Evolutionary conservation across 2,888 invertebrate species (phyloP), one percentile per base, ranked within the genome.

Genomic region (Caenorhabditis auriculariae): DNA sequence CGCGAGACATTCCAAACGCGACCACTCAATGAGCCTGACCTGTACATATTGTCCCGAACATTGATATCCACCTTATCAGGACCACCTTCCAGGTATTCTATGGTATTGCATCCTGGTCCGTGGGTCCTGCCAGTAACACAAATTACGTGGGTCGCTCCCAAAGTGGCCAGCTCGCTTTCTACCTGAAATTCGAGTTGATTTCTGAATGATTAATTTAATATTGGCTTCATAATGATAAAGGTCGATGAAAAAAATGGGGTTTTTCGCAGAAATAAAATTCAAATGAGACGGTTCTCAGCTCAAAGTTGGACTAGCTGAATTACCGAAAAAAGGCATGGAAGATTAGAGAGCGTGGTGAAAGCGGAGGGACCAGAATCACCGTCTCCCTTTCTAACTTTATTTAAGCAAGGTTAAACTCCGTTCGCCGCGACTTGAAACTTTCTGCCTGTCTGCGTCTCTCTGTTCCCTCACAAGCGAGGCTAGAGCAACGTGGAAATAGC

Each of bases 31-130:
- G n/a, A n/a, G n/a, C n/a, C 44, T 17, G 21, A 71, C 72, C 69
- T 74, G 60, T 71, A 78, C 64, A 80, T 64, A 49, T 80, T 80
- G 64, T 80, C 80, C 21, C 80, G 52, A 6, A 80, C 63, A 54
- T 80, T 80, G 47, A 77, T 77, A 32, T 60, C 58, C 37, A 72
- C 64, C 53, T 69, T 74, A 47, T 78, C 77, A 4, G 77, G 64
- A 0, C 80, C 78, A n/a, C 80, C 78, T 53, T 78, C 78, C 29
- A 78, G 48, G 56, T 79, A 78, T 46, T 77, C 78, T 48, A 78
- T 78, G 9, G 78, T 78, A 42, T 77, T 75, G 62, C 66, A 67
- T 19, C 70, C 70, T 0, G 66, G 67, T 12, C 70, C 70, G 29
- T 66, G 65, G 17, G 70, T 70, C 24, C 80, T 52, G 9, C 80